Evolutionary conservation across 2,113 vertebrate species (phyloP).

Genomic region (Scartelaos histophorus): DNA sequence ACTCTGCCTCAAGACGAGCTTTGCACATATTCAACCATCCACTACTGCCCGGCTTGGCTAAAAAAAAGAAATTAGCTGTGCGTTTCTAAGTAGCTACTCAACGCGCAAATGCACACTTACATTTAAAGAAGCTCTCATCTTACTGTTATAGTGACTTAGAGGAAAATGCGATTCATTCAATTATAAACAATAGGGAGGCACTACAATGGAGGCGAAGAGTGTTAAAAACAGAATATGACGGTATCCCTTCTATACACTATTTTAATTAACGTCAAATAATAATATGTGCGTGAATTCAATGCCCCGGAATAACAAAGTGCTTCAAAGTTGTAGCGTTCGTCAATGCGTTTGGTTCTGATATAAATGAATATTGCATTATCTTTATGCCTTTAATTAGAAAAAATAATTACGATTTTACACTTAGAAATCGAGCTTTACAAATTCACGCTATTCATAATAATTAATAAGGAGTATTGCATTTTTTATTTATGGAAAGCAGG

Average conservation of each 20-base stretch:
- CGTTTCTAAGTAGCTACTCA: conserved; percentile 12
- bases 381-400: neutral
- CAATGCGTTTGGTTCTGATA: neutral
- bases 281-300: neutral
- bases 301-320: neutral
- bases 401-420: neutral
- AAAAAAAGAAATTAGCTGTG: conserved; percentile 32
- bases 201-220: neutral
- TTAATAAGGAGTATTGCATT: neutral
- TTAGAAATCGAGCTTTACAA: neutral
- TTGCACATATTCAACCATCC: conserved; percentile 28
- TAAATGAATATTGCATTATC: neutral
- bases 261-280: conserved; percentile 3
- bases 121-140: neutral
- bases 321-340: neutral
- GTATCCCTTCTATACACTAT: neutral
- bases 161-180: neutral
- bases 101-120: neutral
- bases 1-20: conserved; percentile 41
- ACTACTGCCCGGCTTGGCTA: conserved; percentile 27
- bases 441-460: neutral
- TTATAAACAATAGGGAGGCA: neutral
- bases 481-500: neutral
- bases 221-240: neutral
- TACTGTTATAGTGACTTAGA: neutral